Evolutionary conservation across 2,113 vertebrate species (phyloP).

Genomic region (Poecile atricapillus): DNA sequence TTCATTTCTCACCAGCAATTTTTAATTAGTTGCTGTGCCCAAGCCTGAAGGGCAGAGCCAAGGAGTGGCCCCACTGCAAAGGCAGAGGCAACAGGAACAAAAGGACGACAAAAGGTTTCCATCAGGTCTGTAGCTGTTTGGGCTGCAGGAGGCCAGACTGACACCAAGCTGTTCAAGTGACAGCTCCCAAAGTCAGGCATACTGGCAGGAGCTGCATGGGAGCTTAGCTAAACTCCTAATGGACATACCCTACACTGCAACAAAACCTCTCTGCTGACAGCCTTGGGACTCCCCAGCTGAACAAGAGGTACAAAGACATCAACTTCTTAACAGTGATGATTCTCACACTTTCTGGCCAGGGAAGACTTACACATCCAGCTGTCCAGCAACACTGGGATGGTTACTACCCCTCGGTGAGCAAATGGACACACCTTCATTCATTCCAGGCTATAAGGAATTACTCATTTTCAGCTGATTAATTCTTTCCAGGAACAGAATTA

Average conservation of each 20-base stretch:
- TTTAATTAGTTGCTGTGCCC: neutral
- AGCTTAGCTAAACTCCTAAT: neutral
- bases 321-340: neutral
- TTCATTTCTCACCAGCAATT: neutral
- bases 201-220: rapidly evolving
- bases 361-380: neutral
- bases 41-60: rapidly evolving
- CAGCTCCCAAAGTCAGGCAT: neutral
- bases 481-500: neutral
- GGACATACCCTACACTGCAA: rapidly evolving
- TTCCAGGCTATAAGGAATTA: neutral
- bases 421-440: rapidly evolving
- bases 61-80: neutral
- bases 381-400: neutral
- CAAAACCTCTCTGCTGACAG: neutral
- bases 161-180: neutral
- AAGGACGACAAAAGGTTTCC: rapidly evolving
- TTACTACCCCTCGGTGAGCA: neutral
- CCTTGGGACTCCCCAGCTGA: neutral
- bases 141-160: neutral
- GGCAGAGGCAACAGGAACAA: neutral
- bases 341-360: neutral
- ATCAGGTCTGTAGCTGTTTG: rapidly evolving
- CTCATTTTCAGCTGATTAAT: neutral
- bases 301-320: neutral